Percentiles rank a stretch among this genome's conserved stretches.
phyloP scores from a whole-genome alignment of 2,797 vertebrate species.

The Macrochelys suwanniensis region DNA sequence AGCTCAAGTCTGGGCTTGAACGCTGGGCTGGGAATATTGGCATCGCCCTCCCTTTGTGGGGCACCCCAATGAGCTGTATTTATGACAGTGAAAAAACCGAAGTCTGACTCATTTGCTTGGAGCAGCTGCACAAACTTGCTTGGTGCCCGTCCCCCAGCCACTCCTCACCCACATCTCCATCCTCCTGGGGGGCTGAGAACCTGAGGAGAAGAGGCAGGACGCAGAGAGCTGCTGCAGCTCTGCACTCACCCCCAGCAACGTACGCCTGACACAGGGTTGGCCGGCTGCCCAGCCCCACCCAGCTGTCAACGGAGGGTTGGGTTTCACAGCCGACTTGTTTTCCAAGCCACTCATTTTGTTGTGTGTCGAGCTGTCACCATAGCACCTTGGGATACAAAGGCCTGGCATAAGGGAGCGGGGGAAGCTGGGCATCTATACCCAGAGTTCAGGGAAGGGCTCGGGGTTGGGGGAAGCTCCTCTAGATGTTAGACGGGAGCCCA shows the following conservation, averaged over 20 bases:
- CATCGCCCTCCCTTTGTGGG: background rate
- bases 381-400: conserved; percentile 12
- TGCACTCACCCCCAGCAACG: background rate
- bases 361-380: conserved; percentile 55
- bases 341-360: conserved; percentile 62
- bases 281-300: accelerated
- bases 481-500: background rate
- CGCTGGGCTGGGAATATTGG: background rate
- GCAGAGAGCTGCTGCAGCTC: accelerated
- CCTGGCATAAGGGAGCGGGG: background rate
- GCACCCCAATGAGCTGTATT: background rate
- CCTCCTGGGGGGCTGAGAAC: background rate
- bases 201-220: background rate
- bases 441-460: background rate
- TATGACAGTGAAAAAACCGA: background rate
- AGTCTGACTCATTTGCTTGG: background rate
- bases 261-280: background rate
- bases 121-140: background rate
- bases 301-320: background rate
- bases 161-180: accelerated
- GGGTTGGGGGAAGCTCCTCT: background rate
- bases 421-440: background rate
- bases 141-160: background rate
- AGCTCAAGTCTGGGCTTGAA: background rate
- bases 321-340: conserved; percentile 48